Percentiles rank a stretch among this genome's conserved stretches.
These are phyloP conservation scores for Oreochromis aureus DNA, from an alignment of 2,113 vertebrate genomes.

Conservation along the genomic window DNA sequence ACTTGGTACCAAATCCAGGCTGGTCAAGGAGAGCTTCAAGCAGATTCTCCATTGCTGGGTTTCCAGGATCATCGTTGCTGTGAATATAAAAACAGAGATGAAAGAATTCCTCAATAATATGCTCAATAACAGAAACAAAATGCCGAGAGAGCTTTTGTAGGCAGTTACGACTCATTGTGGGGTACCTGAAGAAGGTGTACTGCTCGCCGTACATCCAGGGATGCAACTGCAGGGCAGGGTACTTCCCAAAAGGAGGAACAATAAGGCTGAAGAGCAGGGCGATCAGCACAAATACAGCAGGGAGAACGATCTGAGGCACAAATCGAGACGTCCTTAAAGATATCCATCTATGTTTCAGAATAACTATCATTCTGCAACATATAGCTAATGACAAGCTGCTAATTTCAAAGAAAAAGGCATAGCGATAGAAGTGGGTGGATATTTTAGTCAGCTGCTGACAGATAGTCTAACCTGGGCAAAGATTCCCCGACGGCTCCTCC, in stretches of 20 bases:
- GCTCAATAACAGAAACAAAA: neutral
- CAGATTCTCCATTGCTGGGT: slow-evolving; percentile 50
- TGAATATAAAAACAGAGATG: neutral
- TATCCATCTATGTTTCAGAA: neutral
- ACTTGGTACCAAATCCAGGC: slow-evolving; percentile 76
- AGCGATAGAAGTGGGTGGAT: neutral
- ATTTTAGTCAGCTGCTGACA: neutral
- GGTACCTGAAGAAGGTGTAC: slow-evolving; percentile 86
- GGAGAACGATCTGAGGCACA: slow-evolving; percentile 78
- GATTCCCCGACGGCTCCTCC: slow-evolving; percentile 78
- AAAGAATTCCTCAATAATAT: neutral
- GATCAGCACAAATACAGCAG: slow-evolving; percentile 84
- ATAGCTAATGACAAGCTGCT: neutral
- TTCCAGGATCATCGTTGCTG: slow-evolving; percentile 78
- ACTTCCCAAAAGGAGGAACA: slow-evolving; percentile 78
- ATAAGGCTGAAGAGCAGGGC: slow-evolving; percentile 84
- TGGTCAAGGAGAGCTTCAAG: slow-evolving; percentile 71
- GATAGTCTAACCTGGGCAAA: slow-evolving; percentile 74
- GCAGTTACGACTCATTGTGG: neutral
- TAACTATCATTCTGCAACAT: neutral
- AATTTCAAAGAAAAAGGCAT: neutral
- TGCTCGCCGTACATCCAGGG: slow-evolving; percentile 85
- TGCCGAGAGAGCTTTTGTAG: neutral
- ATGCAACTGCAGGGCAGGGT: slow-evolving; percentile 77
- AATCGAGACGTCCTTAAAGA: neutral